Percentiles rank a stretch among this genome's conserved stretches.
Conservation (phyloP, 2,797 vertebrate species). For the Myotis pilosus region DNA sequence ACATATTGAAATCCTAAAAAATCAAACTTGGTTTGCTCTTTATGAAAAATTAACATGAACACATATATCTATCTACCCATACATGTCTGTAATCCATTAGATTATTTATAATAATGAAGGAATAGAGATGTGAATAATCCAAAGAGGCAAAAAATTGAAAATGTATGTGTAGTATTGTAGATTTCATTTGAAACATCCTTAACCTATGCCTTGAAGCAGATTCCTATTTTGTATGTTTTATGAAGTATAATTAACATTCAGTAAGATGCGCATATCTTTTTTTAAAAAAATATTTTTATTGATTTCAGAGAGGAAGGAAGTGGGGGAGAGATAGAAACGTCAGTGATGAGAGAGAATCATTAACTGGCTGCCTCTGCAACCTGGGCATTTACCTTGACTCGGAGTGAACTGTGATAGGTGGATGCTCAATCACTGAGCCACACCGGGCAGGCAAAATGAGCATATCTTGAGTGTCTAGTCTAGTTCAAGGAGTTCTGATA, state of each 20-base stretch:
- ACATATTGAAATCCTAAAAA: constrained; percentile 17
- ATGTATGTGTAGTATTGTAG: neutral
- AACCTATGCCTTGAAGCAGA: constrained; percentile 10
- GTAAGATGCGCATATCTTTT: neutral
- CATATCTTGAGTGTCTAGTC: neutral
- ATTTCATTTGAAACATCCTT: constrained; percentile 44
- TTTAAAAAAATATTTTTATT: too few relatives aligned
- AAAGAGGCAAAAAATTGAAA: neutral
- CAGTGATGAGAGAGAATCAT: too few relatives aligned
- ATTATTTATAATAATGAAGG: neutral
- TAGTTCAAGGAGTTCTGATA: neutral
- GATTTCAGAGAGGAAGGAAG: too few relatives aligned
- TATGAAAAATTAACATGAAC: constrained; percentile 5
- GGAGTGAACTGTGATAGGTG: too few relatives aligned
- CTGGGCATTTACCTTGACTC: too few relatives aligned
- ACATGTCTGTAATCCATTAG: neutral
- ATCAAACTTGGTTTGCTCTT: constrained; percentile 35
- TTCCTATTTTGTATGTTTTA: neutral
- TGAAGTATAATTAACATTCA: neutral
- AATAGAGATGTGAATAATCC: neutral
- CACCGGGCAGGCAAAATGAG: too few relatives aligned
- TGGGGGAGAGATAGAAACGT: too few relatives aligned
- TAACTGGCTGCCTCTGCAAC: too few relatives aligned
- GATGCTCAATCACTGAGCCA: too few relatives aligned
- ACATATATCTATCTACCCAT: neutral